These are phyloP conservation scores for Megatriorchis doriae DNA, from an alignment of 2,113 vertebrate species.

Conservation along the genomic window DNA sequence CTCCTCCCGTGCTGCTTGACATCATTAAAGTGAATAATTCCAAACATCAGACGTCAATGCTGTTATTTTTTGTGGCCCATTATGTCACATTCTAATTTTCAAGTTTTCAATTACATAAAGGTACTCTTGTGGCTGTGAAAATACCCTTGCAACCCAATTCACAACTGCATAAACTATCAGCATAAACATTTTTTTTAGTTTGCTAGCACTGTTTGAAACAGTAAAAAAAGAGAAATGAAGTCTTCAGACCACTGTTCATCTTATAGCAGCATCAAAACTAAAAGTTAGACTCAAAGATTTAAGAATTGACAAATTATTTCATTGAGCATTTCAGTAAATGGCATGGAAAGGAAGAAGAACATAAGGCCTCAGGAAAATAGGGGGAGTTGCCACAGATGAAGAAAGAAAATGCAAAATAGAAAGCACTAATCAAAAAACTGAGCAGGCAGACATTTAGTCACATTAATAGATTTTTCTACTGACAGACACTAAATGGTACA, in stretches of 20 bases:
- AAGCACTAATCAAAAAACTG: not conserved
- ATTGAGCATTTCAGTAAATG: not conserved
- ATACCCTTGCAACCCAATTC: not conserved
- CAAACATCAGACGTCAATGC: not conserved
- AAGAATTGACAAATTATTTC: not conserved
- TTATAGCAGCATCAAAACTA: not conserved
- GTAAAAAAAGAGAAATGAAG: not conserved
- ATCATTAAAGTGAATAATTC: not conserved
- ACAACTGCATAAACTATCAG: not conserved
- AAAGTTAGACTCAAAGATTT: not conserved
- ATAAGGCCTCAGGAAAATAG: not conserved
- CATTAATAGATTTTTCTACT: not conserved
- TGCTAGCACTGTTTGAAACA: not conserved
- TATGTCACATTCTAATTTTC: not conserved
- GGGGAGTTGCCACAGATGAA: not conserved
- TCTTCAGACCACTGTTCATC: not conserved
- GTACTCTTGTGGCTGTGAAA: not conserved
- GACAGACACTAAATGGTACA: not conserved
- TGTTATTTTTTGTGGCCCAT: not conserved
- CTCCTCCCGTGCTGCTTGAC: not conserved
- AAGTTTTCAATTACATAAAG: not conserved
- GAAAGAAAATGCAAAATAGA: not conserved
- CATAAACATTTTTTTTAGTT: not conserved
- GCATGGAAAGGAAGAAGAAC: not conserved
- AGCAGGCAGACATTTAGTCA: not conserved